Evolutionary conservation across 2,797 vertebrate species (phyloP).

Genomic region (Catamblyrhynchus diadema): DNA sequence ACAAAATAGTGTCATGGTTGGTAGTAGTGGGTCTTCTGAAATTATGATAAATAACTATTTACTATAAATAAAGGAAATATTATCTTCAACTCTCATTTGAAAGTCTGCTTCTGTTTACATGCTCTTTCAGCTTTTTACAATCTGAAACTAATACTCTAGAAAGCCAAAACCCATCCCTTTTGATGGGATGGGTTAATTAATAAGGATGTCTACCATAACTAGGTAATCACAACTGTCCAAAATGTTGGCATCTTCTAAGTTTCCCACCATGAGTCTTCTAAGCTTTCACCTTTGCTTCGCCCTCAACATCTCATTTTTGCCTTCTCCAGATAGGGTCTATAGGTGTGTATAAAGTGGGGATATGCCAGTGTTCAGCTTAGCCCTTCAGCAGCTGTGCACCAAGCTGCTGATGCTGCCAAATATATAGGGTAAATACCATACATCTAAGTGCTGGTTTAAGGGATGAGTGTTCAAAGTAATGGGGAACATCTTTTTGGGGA

Average conservation of each 20-base stretch:
- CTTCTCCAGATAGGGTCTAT: neutral
- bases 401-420: neutral
- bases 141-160: neutral
- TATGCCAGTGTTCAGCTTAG: neutral
- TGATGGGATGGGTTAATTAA: neutral
- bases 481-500: neutral
- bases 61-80: neutral
- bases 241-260: neutral
- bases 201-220: neutral
- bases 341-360: rapidly evolving
- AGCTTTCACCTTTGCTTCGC: neutral
- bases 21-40: neutral
- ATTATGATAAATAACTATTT: neutral
- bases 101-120: neutral
- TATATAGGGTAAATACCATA: neutral
- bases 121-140: neutral
- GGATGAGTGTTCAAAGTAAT: neutral
- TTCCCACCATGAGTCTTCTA: neutral
- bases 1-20: neutral
- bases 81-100: neutral
- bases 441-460: neutral
- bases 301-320: neutral
- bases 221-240: neutral
- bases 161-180: neutral
- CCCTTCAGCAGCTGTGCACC: neutral